phyloP scores from a whole-genome alignment of 2,797 vertebrate species.

The Fratercula arctica region DNA sequence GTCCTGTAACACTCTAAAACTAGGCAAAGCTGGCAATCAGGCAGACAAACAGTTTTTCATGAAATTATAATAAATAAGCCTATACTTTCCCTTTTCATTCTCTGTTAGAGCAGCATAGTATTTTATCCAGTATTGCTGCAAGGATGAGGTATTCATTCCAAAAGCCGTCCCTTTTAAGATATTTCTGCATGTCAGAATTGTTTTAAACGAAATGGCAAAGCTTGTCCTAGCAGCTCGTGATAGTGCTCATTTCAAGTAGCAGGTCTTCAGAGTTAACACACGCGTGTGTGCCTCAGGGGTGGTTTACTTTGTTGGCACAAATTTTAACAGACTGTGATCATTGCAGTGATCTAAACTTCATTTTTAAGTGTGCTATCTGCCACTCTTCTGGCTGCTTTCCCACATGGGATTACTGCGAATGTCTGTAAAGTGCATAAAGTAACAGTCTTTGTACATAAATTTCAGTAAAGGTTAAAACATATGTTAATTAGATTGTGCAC shows the following conservation, averaged over 20 bases:
- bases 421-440: not conserved
- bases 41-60: not conserved
- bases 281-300: fast-evolving
- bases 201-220: not conserved
- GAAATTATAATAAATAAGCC: not conserved
- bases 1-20: not conserved
- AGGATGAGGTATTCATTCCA: not conserved
- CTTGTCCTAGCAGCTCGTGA: not conserved
- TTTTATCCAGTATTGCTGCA: not conserved
- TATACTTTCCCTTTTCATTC: not conserved
- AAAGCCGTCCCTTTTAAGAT: not conserved
- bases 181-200: not conserved
- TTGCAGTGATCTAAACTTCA: not conserved
- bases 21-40: not conserved
- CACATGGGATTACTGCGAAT: not conserved
- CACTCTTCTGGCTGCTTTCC: not conserved
- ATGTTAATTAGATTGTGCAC: not conserved
- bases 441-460: not conserved
- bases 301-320: not conserved
- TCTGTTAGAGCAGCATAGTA: not conserved
- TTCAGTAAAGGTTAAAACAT: not conserved
- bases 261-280: not conserved
- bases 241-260: not conserved
- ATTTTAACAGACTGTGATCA: not conserved
- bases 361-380: not conserved